Evolutionary conservation across 53 echinoderm and acorn worm species (phyloP), one percentile per base, ranked within the genome.

Genomic region (Echinometra lucunter): DNA sequence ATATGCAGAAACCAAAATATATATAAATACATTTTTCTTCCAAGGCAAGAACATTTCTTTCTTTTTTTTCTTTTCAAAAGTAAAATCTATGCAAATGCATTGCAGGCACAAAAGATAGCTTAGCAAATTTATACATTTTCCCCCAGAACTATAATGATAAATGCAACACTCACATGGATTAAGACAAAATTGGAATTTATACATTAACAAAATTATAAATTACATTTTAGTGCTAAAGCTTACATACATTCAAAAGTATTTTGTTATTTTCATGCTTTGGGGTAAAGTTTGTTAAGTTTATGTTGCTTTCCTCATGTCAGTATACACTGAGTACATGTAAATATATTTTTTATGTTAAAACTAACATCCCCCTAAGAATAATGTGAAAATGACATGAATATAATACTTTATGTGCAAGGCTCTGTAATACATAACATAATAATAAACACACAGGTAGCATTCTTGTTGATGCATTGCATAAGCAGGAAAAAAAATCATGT

Each of bases 41-140:
- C 89, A 89, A 89, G 89, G 89, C 89, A 89, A 89, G 89, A 89
- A 60, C 60, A 6, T 89, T 45, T 44, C 72, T 72, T 72, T 72
- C 11, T 34, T 32, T 34, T 30, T 69, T 69, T 69, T 30, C 85
- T 47, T 45, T 85, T 49, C 27, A 45, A 85, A 85, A 85, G 45
- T 37, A 85, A 49, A 85, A 49, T 85, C 45, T n/a, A 12, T 47
- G 47, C 85, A 85, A 85, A 85, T 3, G 37, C 45, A 47, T 47
- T 85, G 85, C 85, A 85, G 85, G 85, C 85, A 85, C 85, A 49
- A 45, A 45, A 28, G 49, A 85, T 82, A n/a, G 42, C 28, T 85
- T 85, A 45, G 85, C 49, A 49, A 85, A 49, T 47, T 85, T 78
- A 40, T 42, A 75, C 37, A 38, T 0, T 37, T n/a, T n/a, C n/a